Conservation (phyloP, 2,888 invertebrate genomes). For the Acleris literana region DNA sequence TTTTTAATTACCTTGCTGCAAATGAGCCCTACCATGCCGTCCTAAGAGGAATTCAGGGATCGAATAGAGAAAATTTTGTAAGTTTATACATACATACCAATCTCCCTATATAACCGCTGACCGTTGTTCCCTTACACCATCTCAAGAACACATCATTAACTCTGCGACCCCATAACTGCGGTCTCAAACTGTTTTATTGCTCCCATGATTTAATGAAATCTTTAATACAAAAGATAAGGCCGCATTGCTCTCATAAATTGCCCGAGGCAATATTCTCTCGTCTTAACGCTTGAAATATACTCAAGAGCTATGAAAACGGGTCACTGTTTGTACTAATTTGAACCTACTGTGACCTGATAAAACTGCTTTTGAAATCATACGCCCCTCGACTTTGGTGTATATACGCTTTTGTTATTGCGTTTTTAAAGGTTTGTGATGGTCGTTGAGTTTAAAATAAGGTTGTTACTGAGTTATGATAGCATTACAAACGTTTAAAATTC, state of each 20-base stretch:
- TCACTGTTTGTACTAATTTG: too few relatives aligned
- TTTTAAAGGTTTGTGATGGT: conserved; percentile 22
- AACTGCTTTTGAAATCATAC: conserved; percentile 47
- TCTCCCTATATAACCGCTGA: conserved; percentile 1
- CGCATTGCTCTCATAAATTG: conserved; percentile 68
- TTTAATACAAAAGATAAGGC: conserved; percentile 80
- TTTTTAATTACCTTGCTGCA: too few relatives aligned
- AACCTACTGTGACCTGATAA: too few relatives aligned
- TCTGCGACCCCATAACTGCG: conserved; percentile 76
- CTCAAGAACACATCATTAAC: conserved; percentile 70
- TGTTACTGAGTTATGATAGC: not conserved
- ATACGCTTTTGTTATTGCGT: conserved; percentile 28
- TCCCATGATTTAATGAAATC: conserved; percentile 82
- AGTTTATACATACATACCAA: too few relatives aligned
- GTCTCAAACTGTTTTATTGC: conserved; percentile 83
- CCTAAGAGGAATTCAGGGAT: too few relatives aligned
- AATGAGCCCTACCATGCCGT: too few relatives aligned
- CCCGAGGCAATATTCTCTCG: conserved; percentile 59
- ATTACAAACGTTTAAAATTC: not conserved
- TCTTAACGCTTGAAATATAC: conserved; percentile 41
- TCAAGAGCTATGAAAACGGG: too few relatives aligned
- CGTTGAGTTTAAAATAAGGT: conserved; percentile 3
- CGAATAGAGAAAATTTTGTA: too few relatives aligned
- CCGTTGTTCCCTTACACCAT: conserved; percentile 29
- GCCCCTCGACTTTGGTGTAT: conserved; percentile 50